Base-by-base conservation (phyloP, 2,797 vertebrate species). In the Capromys pilorides region DNA sequence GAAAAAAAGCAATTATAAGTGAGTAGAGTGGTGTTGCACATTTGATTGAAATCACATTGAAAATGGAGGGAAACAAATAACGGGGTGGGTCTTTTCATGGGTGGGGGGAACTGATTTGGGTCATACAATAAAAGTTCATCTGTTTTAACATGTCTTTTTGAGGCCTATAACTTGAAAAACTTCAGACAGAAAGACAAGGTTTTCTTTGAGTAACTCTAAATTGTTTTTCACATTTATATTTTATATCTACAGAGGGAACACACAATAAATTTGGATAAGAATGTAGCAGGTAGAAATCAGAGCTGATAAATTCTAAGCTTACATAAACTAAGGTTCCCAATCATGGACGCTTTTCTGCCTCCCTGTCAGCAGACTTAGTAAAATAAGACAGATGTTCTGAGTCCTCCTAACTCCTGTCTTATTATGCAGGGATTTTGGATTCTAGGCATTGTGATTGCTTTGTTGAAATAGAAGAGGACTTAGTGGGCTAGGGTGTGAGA, bases 231-330 rank as follows among this genome's bases (percentile, higher is more conserved):
- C 91, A 89, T 93, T 96, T 97, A 61, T 96, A 57, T 89, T 97
- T 96, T 96, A 94, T 96, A 84, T 94, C 71, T 90, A 21, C 71
- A 82, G 83, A 95, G 80, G 89, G 78, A 97, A 95, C 77, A 87
- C 83, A 95, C 86, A 96, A 94, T 97, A 94, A 95, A 96, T 97
- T 96, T 96, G 88, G 91, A 81, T 94, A 94, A 96, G 86, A 97
- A 97, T 85, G 62, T 96, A 96, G 69, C 54, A 78, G 92, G 89
- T 54, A 95, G 93, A 95, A 96, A 96, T 97, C 96, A 96, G 83
- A 94, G 77, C 87, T 94, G 91, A 96, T 96, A 66, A 96, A 96
- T 97, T 95, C 91, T 57, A 94, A 97, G 94, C 92, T 97, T 97
- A 92, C 71, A 87, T 89, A 96, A 96, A 96, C 94, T 64, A 91